These are phyloP conservation scores for Melozone crissalis DNA, from an alignment of 2,113 vertebrate genomes.

Conservation along the genomic window DNA sequence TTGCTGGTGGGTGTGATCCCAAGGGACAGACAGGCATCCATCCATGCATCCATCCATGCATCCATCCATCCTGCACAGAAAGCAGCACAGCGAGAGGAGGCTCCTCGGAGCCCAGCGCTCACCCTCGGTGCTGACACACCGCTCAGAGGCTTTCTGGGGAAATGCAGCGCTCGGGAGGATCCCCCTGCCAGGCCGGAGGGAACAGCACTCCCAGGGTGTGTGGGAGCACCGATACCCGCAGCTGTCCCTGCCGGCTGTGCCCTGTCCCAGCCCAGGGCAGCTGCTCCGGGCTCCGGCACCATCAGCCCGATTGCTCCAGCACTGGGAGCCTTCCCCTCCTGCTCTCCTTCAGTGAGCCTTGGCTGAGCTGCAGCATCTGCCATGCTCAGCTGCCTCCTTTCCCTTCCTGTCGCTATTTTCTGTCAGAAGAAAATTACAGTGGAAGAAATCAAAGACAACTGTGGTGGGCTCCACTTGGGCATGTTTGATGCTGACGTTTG, in stretches of 20 bases:
- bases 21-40: neutral
- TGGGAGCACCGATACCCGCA: neutral
- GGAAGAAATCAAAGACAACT: neutral
- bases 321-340: neutral
- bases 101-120: neutral
- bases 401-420: neutral
- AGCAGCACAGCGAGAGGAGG: neutral
- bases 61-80: neutral
- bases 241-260: neutral
- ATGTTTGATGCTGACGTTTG: neutral
- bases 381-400: accelerated
- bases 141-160: slow-evolving; percentile 73
- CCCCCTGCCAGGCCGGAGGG: neutral
- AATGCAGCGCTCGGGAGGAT: slow-evolving; percentile 60
- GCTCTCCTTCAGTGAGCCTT: neutral
- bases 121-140: slow-evolving; percentile 68
- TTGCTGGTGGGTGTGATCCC: neutral
- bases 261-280: neutral
- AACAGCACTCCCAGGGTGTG: neutral
- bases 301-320: accelerated
- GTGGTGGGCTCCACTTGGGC: neutral
- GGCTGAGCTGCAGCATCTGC: neutral
- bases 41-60: neutral
- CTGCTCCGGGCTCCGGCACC: neutral
- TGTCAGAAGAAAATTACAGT: neutral